Evolutionary conservation across 2,888 invertebrate genomes (phyloP).

Genomic region (Macrosiphum euphorbiae): DNA sequence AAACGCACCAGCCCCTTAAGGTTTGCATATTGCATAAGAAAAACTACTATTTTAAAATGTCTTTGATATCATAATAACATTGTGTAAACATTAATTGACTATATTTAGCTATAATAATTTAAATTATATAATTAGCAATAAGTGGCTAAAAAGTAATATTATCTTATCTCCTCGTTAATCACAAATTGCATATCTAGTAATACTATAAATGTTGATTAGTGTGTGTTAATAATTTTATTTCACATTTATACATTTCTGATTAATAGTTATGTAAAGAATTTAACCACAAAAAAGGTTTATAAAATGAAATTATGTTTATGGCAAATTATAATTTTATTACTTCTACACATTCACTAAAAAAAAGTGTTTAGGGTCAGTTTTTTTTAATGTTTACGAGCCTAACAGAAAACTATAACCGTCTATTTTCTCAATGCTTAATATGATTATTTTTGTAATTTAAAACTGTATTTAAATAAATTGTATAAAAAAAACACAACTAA

Average conservation of each 20-base stretch:
- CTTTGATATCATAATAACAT: background rate
- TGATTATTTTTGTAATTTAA: background rate
- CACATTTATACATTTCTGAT: background rate
- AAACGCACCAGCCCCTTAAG: background rate
- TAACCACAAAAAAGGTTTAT: background rate
- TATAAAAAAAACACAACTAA: background rate
- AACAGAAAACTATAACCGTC: background rate
- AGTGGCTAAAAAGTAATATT: background rate
- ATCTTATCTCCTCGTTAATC: background rate
- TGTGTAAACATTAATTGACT: background rate
- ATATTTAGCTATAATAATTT: background rate
- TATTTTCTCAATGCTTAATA: background rate
- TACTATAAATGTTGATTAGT: background rate
- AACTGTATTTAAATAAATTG: background rate
- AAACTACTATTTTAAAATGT: background rate
- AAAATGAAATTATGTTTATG: background rate
- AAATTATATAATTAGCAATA: background rate
- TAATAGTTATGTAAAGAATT: background rate
- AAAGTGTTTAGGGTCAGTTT: no score
- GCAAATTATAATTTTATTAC: no score
- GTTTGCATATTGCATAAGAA: background rate
- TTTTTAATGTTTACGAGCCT: background rate
- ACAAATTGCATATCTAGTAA: background rate
- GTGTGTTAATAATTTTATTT: background rate
- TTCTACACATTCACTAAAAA: no score